Conservation (phyloP, 2,113 vertebrate genomes). For the Leptocoma aspasia region DNA sequence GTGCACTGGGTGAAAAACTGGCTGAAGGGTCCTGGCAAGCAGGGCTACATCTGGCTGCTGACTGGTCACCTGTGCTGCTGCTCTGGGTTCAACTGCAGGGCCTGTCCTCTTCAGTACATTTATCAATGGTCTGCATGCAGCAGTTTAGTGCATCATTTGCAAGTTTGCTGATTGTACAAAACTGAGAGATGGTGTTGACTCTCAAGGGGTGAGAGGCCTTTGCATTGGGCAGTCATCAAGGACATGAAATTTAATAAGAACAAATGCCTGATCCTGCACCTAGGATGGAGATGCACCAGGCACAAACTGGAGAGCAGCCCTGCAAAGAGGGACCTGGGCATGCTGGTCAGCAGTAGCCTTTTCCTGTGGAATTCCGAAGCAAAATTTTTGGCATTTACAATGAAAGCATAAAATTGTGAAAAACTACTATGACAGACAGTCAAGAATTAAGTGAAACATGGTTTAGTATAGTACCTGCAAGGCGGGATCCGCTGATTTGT, state of each 20-base stretch:
- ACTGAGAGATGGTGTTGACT: neutral
- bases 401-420: neutral
- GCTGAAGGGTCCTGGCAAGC: neutral
- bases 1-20: neutral
- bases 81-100: neutral
- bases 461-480: conserved; percentile 80
- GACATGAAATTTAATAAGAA: neutral
- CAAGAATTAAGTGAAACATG: neutral
- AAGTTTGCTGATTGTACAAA: neutral
- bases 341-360: neutral
- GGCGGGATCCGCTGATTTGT: conserved; percentile 85
- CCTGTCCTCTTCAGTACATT: neutral
- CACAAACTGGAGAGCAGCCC: neutral
- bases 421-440: neutral
- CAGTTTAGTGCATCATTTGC: neutral
- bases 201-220: neutral
- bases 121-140: neutral
- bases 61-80: neutral
- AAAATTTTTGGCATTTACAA: neutral
- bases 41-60: neutral
- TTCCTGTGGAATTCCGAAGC: neutral
- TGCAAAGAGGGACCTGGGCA: neutral
- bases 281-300: neutral
- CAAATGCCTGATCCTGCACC: neutral
- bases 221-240: neutral